phyloP scores from a whole-genome alignment of 2,113 vertebrate genomes.

The Apeltes quadracus region DNA sequence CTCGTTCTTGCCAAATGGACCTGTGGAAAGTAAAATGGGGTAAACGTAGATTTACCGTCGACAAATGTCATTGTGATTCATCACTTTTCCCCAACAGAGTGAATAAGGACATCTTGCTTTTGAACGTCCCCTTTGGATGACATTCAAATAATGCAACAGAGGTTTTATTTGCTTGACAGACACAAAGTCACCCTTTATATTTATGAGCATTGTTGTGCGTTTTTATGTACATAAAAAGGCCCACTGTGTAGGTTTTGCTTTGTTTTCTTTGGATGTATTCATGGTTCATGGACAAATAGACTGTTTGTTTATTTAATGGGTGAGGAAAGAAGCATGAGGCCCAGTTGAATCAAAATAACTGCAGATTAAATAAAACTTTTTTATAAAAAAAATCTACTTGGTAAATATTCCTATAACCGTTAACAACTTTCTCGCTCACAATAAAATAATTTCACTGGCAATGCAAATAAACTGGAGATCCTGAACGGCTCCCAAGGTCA shows the following conservation, averaged over 20 bases:
- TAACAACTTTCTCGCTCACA: neutral
- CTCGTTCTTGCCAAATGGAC: neutral
- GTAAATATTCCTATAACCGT: neutral
- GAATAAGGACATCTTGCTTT: slow-evolving; percentile 1
- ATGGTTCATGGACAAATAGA: neutral
- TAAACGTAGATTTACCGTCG: slow-evolving; percentile 10
- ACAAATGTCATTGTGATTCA: neutral
- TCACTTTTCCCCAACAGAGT: slow-evolving; percentile 2
- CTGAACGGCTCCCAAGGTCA: neutral
- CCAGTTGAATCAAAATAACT: neutral
- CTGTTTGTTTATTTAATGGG: neutral
- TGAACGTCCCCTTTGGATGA: slow-evolving; percentile 1
- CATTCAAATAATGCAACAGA: slow-evolving; percentile 11
- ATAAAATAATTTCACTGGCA: slow-evolving; percentile 9
- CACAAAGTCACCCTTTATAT: slow-evolving; percentile 1
- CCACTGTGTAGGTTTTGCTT: neutral
- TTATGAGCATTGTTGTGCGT: neutral
- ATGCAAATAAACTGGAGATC: slow-evolving; percentile 8
- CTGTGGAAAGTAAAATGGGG: neutral
- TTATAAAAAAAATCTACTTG: neutral
- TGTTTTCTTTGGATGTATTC: neutral
- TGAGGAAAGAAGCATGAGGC: neutral
- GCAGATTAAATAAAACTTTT: neutral
- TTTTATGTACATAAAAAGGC: neutral
- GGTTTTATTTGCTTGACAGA: slow-evolving; percentile 7